These are phyloP conservation scores for Plumapathes pennacea DNA, from an alignment of 92 coral and sea anemone genomes.

Conservation along the genomic window DNA sequence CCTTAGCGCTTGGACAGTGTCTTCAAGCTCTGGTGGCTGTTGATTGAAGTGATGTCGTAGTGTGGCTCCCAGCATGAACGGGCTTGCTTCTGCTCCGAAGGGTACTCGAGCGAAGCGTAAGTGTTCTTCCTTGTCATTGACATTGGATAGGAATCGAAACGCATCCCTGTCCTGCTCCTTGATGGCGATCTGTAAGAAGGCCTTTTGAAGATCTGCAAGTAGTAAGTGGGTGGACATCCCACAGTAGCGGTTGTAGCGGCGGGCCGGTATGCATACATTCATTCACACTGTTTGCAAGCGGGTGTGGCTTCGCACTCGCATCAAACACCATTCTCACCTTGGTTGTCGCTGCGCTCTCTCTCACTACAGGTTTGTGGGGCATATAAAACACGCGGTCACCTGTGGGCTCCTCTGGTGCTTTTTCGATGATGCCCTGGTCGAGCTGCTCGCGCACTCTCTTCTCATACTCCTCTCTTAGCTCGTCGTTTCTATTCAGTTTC, in stretches of 20 bases:
- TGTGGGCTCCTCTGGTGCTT: constrained; percentile 19
- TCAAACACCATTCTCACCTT: constrained; percentile 61
- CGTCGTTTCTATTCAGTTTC: constrained; percentile 20
- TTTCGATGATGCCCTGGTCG: constrained; percentile 40
- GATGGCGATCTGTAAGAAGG: constrained; percentile 33
- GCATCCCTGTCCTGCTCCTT: constrained; percentile 49
- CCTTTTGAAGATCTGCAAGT: constrained; percentile 51
- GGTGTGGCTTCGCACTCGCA: constrained; percentile 57
- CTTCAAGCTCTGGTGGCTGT: constrained; percentile 27
- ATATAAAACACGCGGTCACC: constrained; percentile 39
- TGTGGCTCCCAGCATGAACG: constrained; percentile 64
- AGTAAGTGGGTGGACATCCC: constrained; percentile 59
- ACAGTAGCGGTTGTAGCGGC: constrained; percentile 56
- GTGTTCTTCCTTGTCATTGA: constrained; percentile 36
- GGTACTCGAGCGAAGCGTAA: constrained; percentile 49
- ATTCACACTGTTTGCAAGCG: constrained; percentile 49
- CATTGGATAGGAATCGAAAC: constrained; percentile 37
- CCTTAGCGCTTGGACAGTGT: constrained; percentile 20
- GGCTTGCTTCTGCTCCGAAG: constrained; percentile 61
- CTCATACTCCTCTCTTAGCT: constrained; percentile 18
- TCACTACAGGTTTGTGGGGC: constrained; percentile 63
- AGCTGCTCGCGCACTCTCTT: constrained; percentile 27
- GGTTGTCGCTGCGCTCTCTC: constrained; percentile 49
- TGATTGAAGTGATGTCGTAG: constrained; percentile 50
- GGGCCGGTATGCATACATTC: constrained; percentile 66